Percentiles rank a stretch among this genome's conserved stretches.
These are phyloP conservation scores for Gymnodraco acuticeps DNA, from an alignment of 2,797 vertebrate genomes.

Conservation along the genomic window DNA sequence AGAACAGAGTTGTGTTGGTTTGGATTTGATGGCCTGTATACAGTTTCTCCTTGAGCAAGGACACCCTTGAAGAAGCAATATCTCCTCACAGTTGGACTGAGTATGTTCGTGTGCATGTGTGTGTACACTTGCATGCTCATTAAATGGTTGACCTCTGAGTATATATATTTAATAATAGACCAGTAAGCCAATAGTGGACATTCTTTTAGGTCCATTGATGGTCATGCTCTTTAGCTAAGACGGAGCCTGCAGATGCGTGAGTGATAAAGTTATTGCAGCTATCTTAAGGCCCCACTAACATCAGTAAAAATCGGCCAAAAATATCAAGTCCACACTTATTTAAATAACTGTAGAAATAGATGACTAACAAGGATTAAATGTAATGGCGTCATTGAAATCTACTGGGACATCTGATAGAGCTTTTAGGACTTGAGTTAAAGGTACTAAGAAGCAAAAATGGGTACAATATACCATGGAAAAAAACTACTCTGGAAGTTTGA, in stretches of 20 bases:
- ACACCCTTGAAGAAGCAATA: constrained; percentile 77
- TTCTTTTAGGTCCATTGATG: not conserved
- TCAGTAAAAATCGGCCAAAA: too few species aligned
- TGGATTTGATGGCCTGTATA: constrained; percentile 57
- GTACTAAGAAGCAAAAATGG: not conserved
- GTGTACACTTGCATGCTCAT: not conserved
- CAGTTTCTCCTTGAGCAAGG: constrained; percentile 71
- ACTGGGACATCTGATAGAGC: too few species aligned
- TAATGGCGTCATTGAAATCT: too few species aligned
- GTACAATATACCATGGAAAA: not conserved
- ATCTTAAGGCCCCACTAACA: too few species aligned
- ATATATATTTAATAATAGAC: too few species aligned
- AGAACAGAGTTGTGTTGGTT: constrained; percentile 25
- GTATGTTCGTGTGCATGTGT: not conserved
- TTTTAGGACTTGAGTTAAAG: not conserved
- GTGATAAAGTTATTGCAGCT: too few species aligned
- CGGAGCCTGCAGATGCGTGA: too few species aligned
- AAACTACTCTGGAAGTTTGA: not conserved
- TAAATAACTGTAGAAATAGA: too few species aligned
- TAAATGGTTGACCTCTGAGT: not conserved
- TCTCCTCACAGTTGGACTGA: constrained; percentile 71
- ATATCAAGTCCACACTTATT: too few species aligned
- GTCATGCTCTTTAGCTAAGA: not conserved
- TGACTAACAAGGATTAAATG: too few species aligned
- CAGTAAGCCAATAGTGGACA: too few species aligned